Percentiles rank a stretch among this genome's conserved stretches.
Conservation (phyloP, 2,888 invertebrate genomes). For the Netelia melanura region DNA sequence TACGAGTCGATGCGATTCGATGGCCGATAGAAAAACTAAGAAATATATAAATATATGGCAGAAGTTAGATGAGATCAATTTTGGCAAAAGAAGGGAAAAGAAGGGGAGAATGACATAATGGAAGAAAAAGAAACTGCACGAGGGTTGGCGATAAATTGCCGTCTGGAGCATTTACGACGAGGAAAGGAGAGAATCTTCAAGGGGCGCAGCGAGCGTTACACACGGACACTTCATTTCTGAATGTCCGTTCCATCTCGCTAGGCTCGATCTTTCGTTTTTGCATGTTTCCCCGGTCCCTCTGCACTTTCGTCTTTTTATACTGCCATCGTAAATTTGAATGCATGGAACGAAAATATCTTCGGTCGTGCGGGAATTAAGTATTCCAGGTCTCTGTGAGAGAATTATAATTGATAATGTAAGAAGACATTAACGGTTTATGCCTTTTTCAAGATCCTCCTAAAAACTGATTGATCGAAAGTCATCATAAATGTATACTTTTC, state of each 20-base stretch:
- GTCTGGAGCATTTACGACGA: background rate
- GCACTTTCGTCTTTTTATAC: slow-evolving; percentile 28
- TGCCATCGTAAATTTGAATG: slow-evolving; percentile 31
- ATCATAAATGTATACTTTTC: too few species aligned
- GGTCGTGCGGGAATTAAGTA: slow-evolving; percentile 34
- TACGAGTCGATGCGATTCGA: background rate
- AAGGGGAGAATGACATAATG: slow-evolving; percentile 1
- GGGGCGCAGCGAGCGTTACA: background rate
- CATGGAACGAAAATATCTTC: slow-evolving; percentile 1
- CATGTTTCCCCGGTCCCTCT: slow-evolving; percentile 4
- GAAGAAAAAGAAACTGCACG: background rate
- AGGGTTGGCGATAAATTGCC: background rate
- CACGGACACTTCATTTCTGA: slow-evolving; percentile 36
- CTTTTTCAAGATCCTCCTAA: background rate
- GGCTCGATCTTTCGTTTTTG: slow-evolving; percentile 17
- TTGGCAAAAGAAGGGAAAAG: background rate
- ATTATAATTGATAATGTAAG: background rate
- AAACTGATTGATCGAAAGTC: background rate
- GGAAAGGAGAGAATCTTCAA: background rate
- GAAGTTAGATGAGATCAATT: background rate
- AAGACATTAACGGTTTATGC: background rate
- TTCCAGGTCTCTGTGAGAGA: background rate
- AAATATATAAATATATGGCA: background rate
- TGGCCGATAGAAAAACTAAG: background rate
- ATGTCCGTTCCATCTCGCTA: slow-evolving; percentile 32